Evolutionary conservation across 2,113 vertebrate species (phyloP).

Genomic region (Cacatua alba): DNA sequence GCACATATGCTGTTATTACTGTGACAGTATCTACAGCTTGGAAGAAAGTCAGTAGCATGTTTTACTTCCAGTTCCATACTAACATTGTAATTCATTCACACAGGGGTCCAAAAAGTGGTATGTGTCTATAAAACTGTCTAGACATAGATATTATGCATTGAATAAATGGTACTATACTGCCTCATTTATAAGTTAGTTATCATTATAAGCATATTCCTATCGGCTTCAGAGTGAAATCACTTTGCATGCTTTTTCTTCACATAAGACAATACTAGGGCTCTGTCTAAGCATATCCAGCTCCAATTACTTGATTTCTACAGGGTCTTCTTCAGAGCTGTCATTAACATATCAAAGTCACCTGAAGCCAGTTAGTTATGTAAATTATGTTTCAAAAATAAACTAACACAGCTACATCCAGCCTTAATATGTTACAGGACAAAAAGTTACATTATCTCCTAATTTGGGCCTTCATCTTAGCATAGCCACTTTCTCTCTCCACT

Average conservation of each 20-base stretch:
- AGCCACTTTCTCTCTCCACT: neutral
- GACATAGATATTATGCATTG: neutral
- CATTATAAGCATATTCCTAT: neutral
- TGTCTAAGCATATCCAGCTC: neutral
- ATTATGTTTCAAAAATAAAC: neutral
- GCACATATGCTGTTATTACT: neutral
- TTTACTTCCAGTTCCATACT: neutral
- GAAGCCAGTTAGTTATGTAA: neutral
- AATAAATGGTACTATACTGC: neutral
- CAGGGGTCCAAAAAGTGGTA: neutral
- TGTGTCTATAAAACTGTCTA: neutral
- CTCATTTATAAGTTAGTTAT: neutral
- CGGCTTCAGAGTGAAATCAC: neutral
- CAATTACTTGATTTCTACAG: neutral
- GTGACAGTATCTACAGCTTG: neutral
- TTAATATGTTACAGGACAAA: neutral
- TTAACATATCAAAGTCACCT: neutral
- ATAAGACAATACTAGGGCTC: neutral
- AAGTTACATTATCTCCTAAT: neutral
- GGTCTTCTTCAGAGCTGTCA: neutral
- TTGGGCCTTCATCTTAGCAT: neutral
- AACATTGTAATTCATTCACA: neutral
- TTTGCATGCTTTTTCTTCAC: neutral
- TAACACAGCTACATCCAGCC: neutral
- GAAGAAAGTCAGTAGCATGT: neutral